Evolutionary conservation across 2,797 vertebrate genomes (phyloP), one percentile per base, ranked within the genome.

Genomic region (Carduelis carduelis): DNA sequence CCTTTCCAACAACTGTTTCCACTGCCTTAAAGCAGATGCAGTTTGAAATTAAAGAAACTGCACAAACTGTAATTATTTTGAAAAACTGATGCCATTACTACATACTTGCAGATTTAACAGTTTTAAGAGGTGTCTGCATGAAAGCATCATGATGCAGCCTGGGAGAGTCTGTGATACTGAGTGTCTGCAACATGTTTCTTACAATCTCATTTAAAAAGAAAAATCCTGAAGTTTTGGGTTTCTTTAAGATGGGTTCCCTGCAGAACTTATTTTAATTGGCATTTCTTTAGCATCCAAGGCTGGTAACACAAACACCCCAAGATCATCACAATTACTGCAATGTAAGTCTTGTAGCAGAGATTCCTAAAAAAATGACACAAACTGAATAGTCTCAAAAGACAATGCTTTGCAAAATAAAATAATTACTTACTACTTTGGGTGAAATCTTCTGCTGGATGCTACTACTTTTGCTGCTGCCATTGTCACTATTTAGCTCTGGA

Each of bases 401-500:
- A 91, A 37, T 13, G n/a, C 21, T 52, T 49, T 44, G 14, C 30
- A 69, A 79, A 82, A 85, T 7, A 70, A 50, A 79, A n/a, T 6
- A 26, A 52, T 50, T 49, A 95, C 97, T 98, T 98, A 99, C 99
- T 97, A 99, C 98, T 98, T 98, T 99, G 95, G 99, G 98, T 91
- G 98, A 95, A 90, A 99, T 98, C 95, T 99, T 99, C 84, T 98
- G 98, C 83, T 99, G 99, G 5, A 97, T 93, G 82, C 98, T 97
- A 71, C 98, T 98, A 87, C 97, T 97, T 98, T 99, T 99, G 97
- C 63, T 98, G 96, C 97, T 97, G 66, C 97, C 94, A 34, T 97
- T 98, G 83, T 99, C 98, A 77, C 98, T 97, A 53, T 97, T 98
- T 27, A 99, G 97, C 87, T 99, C 99, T 88, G 98, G 99, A 98